Evolutionary conservation across 2,888 invertebrate genomes (phyloP).

Genomic region (Euphydryas editha): DNA sequence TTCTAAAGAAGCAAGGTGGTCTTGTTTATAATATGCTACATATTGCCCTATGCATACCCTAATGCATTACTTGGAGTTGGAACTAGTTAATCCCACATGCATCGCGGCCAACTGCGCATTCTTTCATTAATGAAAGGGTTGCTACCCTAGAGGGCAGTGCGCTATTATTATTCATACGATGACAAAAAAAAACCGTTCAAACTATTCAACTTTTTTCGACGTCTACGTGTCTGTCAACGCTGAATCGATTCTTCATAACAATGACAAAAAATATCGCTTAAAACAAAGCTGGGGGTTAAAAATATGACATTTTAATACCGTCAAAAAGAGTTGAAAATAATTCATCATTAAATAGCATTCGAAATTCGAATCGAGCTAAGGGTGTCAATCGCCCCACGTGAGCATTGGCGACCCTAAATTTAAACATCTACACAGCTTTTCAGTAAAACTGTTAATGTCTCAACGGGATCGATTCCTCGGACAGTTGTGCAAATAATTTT

Average conservation of each 20-base stretch:
- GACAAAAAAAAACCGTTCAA: constrained; percentile 60
- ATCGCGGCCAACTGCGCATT: constrained; percentile 74
- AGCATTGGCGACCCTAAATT: constrained; percentile 73
- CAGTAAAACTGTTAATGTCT: constrained; percentile 79
- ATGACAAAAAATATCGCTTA: constrained; percentile 58
- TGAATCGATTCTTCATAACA: constrained; percentile 48
- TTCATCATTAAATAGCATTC: constrained; percentile 48
- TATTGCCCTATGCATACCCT: constrained; percentile 51
- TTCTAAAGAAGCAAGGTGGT: constrained; percentile 48
- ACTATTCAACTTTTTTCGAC: constrained; percentile 55
- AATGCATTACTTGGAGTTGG: constrained; percentile 57
- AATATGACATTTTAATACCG: constrained; percentile 34
- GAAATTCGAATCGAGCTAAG: constrained; percentile 71
- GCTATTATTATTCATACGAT: constrained; percentile 75
- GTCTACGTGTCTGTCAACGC: constrained; percentile 69
- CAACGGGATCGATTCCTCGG: constrained; percentile 66
- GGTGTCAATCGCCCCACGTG: constrained; percentile 74
- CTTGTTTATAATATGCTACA: constrained; percentile 51
- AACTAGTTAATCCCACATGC: constrained; percentile 74
- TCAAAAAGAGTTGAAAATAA: constrained; percentile 27
- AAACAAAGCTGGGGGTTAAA: constrained; percentile 69
- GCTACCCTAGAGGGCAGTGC: constrained; percentile 69
- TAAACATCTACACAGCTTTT: constrained; percentile 67
- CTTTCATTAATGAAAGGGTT: constrained; percentile 75
- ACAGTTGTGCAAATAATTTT: constrained; percentile 81